Percentiles rank a stretch among this genome's conserved stretches.
These are phyloP conservation scores for Trididemnum clinides DNA, from an alignment of 23 tunicate genomes.

Conservation along the genomic window DNA sequence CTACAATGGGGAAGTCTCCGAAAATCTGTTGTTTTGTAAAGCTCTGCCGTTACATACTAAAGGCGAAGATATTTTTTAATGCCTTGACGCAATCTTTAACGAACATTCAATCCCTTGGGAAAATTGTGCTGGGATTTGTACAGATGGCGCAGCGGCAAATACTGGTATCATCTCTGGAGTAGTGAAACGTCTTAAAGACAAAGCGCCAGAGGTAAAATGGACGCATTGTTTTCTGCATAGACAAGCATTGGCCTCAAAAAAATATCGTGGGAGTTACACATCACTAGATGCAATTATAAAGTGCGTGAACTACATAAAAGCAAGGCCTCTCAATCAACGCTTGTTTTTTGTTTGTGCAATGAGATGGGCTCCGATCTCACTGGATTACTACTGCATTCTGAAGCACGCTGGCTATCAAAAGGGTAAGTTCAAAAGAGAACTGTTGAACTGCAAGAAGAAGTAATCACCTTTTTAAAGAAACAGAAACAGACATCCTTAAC, in stretches of 20 bases:
- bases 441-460: slow-evolving; percentile 49
- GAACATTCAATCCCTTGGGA: slow-evolving; percentile 16
- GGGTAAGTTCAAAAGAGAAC: slow-evolving; percentile 34
- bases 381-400: slow-evolving; percentile 34
- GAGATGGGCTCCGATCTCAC: slow-evolving; percentile 45
- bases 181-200: slow-evolving; percentile 28
- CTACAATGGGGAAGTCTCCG: slow-evolving; percentile 10
- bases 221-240: slow-evolving; percentile 58
- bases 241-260: slow-evolving; percentile 44
- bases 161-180: slow-evolving; percentile 50
- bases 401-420: slow-evolving; percentile 28
- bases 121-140: slow-evolving; percentile 46
- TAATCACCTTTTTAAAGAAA: slow-evolving; percentile 24
- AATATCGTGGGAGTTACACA: slow-evolving; percentile 10
- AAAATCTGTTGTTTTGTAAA: slow-evolving; percentile 34
- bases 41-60: slow-evolving; percentile 39
- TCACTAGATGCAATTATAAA: slow-evolving; percentile 19
- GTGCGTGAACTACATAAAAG: slow-evolving; percentile 48
- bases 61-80: slow-evolving; percentile 49
- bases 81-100: slow-evolving; percentile 23
- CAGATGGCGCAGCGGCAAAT: slow-evolving; percentile 48
- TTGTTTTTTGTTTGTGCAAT: slow-evolving; percentile 46
- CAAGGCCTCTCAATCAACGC: slow-evolving; percentile 36
- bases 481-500: slow-evolving; percentile 29
- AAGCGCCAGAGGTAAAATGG: slow-evolving; percentile 25